Base-by-base conservation (phyloP, 1,140 invertebrate genomes). In the Probaryconus sp. region DNA sequence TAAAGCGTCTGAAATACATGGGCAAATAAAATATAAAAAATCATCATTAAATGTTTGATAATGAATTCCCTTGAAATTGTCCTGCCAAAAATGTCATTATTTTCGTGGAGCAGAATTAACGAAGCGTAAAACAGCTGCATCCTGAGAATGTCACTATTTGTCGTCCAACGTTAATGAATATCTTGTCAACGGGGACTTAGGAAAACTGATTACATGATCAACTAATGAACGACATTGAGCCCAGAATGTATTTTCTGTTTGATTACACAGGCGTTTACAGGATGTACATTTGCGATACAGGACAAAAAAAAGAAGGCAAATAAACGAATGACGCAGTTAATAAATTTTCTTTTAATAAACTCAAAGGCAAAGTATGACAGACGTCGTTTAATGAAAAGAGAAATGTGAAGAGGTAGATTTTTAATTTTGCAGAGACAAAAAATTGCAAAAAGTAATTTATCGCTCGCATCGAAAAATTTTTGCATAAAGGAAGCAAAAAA, bases 401-500 rank as follows among this genome's bases (percentile, higher is more conserved):
- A n/a, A n/a, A n/a, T n/a, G n/a, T n/a, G n/a, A n/a, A n/a, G n/a
- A n/a, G n/a, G n/a, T n/a, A n/a, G n/a, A n/a, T n/a, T n/a, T n/a
- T 42, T 42, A 48, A 31, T 48, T 55, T 51, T 2, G 17, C 10
- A 38, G n/a, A n/a, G n/a, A n/a, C n/a, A n/a, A n/a, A n/a, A n/a
- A n/a, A n/a, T n/a, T n/a, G n/a, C n/a, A 26, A 42, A 56, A 68
- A n/a, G 16, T 48, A 58, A 58, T 68, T 68, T 48, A 58, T 65
- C 26, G 43, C 16, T 48, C 9, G 37, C 17, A 65, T 65, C 37
- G 48, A 65, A 55, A 65, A n/a, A n/a, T n/a, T n/a, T n/a, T n/a
- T n/a, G n/a, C n/a, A n/a, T n/a, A n/a, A n/a, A n/a, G n/a, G n/a
- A n/a, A n/a, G n/a, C n/a, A n/a, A n/a, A n/a, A n/a, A n/a, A n/a